phyloP scores from a whole-genome alignment of 2,797 vertebrate genomes.

The Silurus lanzhouensis region DNA sequence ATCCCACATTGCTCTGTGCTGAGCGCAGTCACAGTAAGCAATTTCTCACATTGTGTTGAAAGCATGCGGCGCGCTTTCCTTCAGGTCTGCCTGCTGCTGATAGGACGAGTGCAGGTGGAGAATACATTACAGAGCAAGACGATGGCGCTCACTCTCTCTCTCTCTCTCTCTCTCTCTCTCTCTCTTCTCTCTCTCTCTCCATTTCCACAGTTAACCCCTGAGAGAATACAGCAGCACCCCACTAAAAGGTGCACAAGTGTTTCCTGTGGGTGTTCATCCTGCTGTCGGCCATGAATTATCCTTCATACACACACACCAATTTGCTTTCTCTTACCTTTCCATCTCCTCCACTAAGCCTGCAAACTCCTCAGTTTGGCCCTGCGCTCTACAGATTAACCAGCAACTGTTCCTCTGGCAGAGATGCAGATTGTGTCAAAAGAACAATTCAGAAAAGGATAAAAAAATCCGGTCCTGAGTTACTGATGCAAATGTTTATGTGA shows the following conservation, averaged over 20 bases:
- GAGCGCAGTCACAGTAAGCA: constrained; percentile 76
- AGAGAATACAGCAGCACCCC: constrained; percentile 69
- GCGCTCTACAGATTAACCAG: not conserved
- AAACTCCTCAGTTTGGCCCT: not conserved
- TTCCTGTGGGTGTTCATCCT: constrained; percentile 67
- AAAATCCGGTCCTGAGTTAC: not conserved
- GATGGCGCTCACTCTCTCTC: constrained; percentile 65
- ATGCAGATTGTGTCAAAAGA: not conserved
- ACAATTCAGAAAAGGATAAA: not conserved
- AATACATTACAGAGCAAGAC: constrained; percentile 75
- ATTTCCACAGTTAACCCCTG: constrained; percentile 73
- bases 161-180: constrained; percentile 61
- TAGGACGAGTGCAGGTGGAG: constrained; percentile 71
- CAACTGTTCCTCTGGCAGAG: not conserved
- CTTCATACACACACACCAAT: constrained; percentile 16
- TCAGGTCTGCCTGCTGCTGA: constrained; percentile 77
- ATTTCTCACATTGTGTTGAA: constrained; percentile 75
- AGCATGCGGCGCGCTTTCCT: constrained; percentile 72
- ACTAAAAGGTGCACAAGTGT: constrained; percentile 64
- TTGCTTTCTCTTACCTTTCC: constrained; percentile 39
- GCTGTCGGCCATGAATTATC: constrained; percentile 69
- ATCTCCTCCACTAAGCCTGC: constrained; percentile 48
- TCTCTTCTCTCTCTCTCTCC: constrained; percentile 60
- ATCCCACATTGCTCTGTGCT: constrained; percentile 70
- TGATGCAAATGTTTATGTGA: not conserved